These are phyloP conservation scores for Lanius ludovicianus DNA, from an alignment of 2,113 vertebrate species.

Conservation along the genomic window DNA sequence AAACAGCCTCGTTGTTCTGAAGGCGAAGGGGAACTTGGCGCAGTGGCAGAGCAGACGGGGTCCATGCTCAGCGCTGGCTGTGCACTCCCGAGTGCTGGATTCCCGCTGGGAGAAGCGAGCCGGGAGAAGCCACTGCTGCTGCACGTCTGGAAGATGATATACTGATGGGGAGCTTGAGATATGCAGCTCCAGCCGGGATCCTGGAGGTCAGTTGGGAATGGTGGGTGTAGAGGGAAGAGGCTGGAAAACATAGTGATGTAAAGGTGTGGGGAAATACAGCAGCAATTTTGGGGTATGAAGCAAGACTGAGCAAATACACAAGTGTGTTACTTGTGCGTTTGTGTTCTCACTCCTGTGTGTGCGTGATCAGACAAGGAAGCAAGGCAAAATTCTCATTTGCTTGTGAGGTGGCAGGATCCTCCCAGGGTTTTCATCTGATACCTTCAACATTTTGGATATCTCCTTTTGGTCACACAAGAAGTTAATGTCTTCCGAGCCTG, in stretches of 20 bases:
- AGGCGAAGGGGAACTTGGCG: neutral
- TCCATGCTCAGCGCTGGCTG: neutral
- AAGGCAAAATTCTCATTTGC: neutral
- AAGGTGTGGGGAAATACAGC: neutral
- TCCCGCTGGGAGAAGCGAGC: neutral
- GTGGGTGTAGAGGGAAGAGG: neutral
- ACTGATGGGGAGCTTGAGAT: neutral
- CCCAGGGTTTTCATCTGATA: neutral
- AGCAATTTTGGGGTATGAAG: neutral
- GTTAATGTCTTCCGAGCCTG: neutral
- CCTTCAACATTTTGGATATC: neutral
- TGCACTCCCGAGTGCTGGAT: fast-evolving
- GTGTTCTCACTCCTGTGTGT: neutral
- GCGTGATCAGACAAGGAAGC: fast-evolving
- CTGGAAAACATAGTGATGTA: fast-evolving
- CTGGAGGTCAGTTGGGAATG: neutral
- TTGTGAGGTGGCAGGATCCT: neutral
- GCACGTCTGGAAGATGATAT: neutral
- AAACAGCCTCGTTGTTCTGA: neutral
- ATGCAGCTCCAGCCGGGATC: neutral
- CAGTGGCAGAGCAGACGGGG: neutral
- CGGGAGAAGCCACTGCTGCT: neutral
- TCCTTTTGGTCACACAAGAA: neutral
- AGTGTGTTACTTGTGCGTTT: fast-evolving
- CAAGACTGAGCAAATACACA: neutral